phyloP scores from a whole-genome alignment of 2,113 vertebrate species.

The Baryphthengus martii region DNA sequence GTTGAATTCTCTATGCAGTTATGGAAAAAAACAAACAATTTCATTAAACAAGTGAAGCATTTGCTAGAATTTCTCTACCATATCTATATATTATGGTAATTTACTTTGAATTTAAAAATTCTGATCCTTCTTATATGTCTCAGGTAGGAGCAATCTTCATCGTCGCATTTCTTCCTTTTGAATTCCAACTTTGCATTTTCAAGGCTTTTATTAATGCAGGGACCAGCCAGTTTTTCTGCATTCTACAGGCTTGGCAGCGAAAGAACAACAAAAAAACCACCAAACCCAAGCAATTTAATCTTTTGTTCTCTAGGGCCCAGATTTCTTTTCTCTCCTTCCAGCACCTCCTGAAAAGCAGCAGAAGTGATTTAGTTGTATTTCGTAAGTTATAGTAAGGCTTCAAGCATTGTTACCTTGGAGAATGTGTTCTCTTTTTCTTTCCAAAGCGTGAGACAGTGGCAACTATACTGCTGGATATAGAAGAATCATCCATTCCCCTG shows the following conservation, averaged over 20 bases:
- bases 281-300: background rate
- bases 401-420: background rate
- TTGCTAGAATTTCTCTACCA: constrained; percentile 17
- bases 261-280: background rate
- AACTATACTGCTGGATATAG: background rate
- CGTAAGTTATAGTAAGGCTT: background rate
- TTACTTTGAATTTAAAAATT: background rate
- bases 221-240: background rate
- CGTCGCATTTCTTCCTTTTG: background rate
- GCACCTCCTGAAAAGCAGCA: background rate
- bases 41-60: background rate
- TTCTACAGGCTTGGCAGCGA: constrained; percentile 21
- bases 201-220: constrained; percentile 5
- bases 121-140: background rate
- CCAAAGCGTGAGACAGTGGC: background rate
- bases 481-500: background rate
- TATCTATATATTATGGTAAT: background rate
- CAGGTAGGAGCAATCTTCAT: background rate
- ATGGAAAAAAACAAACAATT: constrained; percentile 21
- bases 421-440: background rate
- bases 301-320: background rate
- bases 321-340: background rate
- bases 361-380: background rate
- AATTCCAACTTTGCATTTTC: constrained; percentile 26
- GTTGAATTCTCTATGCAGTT: background rate